Percentiles rank a stretch among this genome's conserved stretches.
These are phyloP conservation scores for Telmatherina bonti DNA, from an alignment of 2,797 vertebrate species.

Conservation along the genomic window DNA sequence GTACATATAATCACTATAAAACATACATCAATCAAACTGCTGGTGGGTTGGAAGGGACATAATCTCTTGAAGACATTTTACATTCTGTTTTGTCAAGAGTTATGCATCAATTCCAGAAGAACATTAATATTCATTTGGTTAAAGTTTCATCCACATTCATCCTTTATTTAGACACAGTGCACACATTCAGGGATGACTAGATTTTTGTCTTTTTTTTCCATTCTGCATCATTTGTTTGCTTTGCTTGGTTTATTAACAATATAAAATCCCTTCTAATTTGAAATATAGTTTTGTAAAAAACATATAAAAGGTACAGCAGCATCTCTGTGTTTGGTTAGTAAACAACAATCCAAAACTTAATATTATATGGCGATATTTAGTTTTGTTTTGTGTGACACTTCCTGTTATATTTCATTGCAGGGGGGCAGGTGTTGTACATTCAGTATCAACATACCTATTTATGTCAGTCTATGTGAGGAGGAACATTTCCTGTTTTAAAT, in stretches of 20 bases:
- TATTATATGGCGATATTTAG: not conserved
- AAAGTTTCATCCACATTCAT: not conserved
- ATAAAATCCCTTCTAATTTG: not conserved
- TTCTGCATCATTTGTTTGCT: not conserved
- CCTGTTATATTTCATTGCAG: not conserved
- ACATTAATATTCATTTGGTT: not conserved
- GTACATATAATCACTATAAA: slow-evolving; percentile 16
- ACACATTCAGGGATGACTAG: slow-evolving; percentile 6
- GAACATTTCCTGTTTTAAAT: not conserved
- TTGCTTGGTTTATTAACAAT: not conserved
- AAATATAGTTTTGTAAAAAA: slow-evolving; percentile 3
- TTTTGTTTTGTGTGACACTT: not conserved
- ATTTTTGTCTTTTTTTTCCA: not conserved
- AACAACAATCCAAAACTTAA: not conserved
- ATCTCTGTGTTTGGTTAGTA: not conserved
- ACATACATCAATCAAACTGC: slow-evolving; percentile 41
- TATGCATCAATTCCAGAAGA: not conserved
- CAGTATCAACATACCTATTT: not conserved
- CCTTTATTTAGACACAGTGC: not conserved
- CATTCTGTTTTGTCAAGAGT: not conserved
- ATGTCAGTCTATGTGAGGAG: not conserved
- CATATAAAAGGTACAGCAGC: not conserved
- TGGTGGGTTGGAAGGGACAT: not conserved
- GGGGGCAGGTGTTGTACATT: not conserved
- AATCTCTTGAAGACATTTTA: not conserved